Base-by-base conservation (phyloP, 2,113 vertebrate species). In the Pangasianodon hypophthalmus region DNA sequence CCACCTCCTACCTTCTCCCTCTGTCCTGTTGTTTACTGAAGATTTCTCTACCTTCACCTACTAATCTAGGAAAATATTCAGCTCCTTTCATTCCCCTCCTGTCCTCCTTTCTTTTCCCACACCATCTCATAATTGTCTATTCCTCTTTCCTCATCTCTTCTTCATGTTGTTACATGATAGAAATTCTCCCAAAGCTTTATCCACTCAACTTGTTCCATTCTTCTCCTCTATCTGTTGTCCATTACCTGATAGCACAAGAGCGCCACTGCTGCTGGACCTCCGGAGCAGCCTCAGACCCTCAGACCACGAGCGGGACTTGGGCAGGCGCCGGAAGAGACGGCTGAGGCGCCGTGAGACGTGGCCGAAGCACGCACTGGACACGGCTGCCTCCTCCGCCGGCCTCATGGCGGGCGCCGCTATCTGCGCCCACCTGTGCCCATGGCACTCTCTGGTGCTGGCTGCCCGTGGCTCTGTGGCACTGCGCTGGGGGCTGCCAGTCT, bases 281-380 rank as follows among this genome's bases (percentile, higher is more conserved):
- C 95, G 94, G 84, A 96, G 95, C 90, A 95, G 92, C 87, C 94
- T 91, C 60, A 96, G 94, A 90, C 96, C 95, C 92, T 95, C 95
- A 0, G 96, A 94, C 95, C 97, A 96, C 46, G 96, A 94, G 85
- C 93, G 95, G 1, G 96, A 94, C 94, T 97, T 97, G 48, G 97
- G 97, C 64, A 98, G 96, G 90, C 97, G 96, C 86, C 96, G 92
- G 90, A 99, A 97, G 90, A 98, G 92, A 87, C 96, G 95, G 41
- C 96, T 96, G 88, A 99, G 94, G 88, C 96, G 94, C 87, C 96
- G 95, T 0, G 97, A 95, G 37, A 98, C 90, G 0, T 96, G 95
- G 26, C 97, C 96, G 2, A 99, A 99, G 93, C 98, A 99, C 83
- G 97, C 88, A 0, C 94, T 92, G 4, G 94, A 91, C 0, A 83